Base-by-base conservation (phyloP, 2,797 vertebrate species). In the Prunella strophiata region DNA sequence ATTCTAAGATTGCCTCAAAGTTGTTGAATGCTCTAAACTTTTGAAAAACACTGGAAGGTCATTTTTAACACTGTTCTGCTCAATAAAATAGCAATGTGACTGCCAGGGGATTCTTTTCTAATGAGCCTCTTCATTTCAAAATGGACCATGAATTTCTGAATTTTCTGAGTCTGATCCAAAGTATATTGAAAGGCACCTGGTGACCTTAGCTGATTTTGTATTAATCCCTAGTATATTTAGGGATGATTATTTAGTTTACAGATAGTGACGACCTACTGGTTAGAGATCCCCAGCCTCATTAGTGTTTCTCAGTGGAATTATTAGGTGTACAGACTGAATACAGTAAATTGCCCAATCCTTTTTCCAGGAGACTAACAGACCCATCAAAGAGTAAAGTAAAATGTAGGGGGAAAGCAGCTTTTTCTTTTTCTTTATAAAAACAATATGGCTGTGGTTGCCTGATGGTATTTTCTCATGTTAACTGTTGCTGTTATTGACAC, bases 1-100 rank as follows among this genome's bases (percentile, higher is more conserved):
- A 61, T 85, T 93, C 43, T 75, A 71, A 62, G 36, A 67, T 40
- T 65, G 42, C 16, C 16, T 42, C 27, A 62, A 93, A 80, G 42
- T n/a, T 89, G 29, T n/a, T 55, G 18, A 87, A 75, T 85, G 34
- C 18, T 81, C 76, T 77, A 59, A 84, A 96, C 54, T 81, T 84
- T 14, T 78, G 85, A 86, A 93, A 95, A 96, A 72, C 67, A 66
- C 23, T 67, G 25, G 61, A 91, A 96, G 74, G 86, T 88, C 81
- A 88, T 91, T 91, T 93, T 92, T 45, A 79, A 36, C 20, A 23
- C 36, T 78, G 57, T 45, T 84, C 36, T 89, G 66, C 58, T 91
- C 70, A 80, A 82, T 95, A 91, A 94, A 94, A 86, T 61, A 86
- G 34, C 21, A 77, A 34, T 38, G 40, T 2, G 14, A 81, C 50